phyloP scores from a whole-genome alignment of 2,888 invertebrate genomes.

The Trachelus tabidus region DNA sequence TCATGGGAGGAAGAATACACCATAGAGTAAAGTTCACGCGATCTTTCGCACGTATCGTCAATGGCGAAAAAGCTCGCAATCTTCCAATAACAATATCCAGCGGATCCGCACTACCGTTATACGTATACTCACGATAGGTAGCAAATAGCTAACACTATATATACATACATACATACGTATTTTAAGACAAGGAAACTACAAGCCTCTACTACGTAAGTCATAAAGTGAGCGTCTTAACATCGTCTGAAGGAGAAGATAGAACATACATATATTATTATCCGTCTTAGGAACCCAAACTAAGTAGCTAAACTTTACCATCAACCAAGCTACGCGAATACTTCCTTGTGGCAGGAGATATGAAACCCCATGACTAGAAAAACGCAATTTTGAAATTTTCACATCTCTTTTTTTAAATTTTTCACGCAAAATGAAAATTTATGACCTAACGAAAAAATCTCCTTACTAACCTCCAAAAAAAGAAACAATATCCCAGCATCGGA shows the following conservation, averaged over 20 bases:
- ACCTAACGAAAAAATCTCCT: not conserved
- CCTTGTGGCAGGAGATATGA: not conserved
- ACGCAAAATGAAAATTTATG: not conserved
- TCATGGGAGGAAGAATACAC: conserved; percentile 26
- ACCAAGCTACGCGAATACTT: not conserved
- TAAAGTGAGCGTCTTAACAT: too few relatives aligned
- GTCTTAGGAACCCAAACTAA: not conserved
- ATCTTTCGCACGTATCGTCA: not conserved
- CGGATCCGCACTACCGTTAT: not conserved
- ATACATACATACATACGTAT: not conserved
- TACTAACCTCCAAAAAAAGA: not conserved
- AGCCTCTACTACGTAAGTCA: too few relatives aligned
- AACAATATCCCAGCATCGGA: not conserved
- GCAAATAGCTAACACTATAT: not conserved
- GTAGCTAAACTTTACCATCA: not conserved
- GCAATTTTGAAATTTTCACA: not conserved
- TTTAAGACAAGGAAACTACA: not conserved
- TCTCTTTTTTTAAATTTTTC: not conserved
- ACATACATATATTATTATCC: not conserved
- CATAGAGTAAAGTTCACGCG: not conserved
- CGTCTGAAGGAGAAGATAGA: too few relatives aligned
- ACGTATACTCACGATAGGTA: not conserved
- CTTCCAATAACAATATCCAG: not conserved
- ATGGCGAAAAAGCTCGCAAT: not conserved
- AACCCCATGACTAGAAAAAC: not conserved